Percentiles rank a stretch among this genome's conserved stretches.
phyloP scores from a whole-genome alignment of 92 coral and sea anemone species.

The Bergia sp. region DNA sequence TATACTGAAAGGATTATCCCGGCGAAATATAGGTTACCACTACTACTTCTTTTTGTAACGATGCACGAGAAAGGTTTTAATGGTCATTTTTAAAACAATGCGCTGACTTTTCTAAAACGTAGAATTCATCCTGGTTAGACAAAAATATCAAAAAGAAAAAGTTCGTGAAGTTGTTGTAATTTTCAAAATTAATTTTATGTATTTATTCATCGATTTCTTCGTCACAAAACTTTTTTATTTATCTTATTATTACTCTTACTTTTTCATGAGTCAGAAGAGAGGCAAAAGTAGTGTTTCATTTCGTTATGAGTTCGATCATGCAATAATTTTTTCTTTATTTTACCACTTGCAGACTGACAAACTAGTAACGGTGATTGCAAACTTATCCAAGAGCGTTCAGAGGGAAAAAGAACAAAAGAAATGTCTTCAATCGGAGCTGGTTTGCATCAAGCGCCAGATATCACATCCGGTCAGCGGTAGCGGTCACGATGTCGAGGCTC shows the following conservation, averaged over 20 bases:
- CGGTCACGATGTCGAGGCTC: conserved; percentile 82
- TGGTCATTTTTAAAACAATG: no score
- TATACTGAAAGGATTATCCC: no score
- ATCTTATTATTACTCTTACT: no score
- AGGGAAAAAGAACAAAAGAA: conserved; percentile 85
- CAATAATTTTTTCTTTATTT: background rate
- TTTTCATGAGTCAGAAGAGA: background rate
- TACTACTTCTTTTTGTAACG: no score
- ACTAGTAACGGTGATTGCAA: conserved; percentile 83
- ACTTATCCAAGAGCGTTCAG: conserved; percentile 89
- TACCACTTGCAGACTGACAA: conserved; percentile 64
- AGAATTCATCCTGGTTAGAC: no score
- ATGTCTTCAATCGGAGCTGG: conserved; percentile 78
- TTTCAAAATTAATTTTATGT: no score
- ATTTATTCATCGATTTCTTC: background rate
- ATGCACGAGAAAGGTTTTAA: no score
- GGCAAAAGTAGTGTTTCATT: no score
- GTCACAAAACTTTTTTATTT: background rate
- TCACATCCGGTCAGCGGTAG: conserved; percentile 73
- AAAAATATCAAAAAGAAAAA: no score
- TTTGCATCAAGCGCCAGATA: conserved; percentile 78
- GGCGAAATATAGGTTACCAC: no score
- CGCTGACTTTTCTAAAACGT: no score
- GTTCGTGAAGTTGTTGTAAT: no score
- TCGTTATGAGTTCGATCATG: background rate